Evolutionary conservation across 2,888 invertebrate genomes (phyloP), one percentile per base, ranked within the genome.

Genomic region (Amphiduros pacificus): DNA sequence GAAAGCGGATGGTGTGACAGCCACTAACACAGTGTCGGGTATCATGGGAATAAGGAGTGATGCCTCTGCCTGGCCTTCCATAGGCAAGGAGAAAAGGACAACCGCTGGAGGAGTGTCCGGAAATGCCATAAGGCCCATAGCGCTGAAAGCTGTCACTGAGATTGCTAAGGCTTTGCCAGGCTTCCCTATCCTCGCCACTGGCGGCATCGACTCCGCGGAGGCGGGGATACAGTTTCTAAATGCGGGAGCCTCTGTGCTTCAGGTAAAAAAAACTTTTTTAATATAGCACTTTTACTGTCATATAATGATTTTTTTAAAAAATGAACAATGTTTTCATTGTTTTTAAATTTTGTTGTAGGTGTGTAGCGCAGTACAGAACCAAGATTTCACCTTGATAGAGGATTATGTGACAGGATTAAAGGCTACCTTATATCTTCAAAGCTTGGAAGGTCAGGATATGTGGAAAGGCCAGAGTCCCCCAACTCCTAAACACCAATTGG

Each of bases 381-480:
- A 99, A 85, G 98, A 99, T 84, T 99, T 96, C 78, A 97, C 97
- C 0, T 85, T 99, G 0, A 90, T 99, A 52, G 92, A 97, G 11
- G 98, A 99, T 83, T 99, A 98, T 80, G 88, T 90, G 60, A 91
- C 90, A 0, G 95, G 95, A 0, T 85, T 98, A 14, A 92, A 93
- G 81, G 87, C 95, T 0, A 82, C 96, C 31, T 83, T 98, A 6
- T 97, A 94, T 79, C 83, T 96, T 11, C 87, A 90, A 70, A 71
- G 79, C 28, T 73, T 86, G 6, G 84, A 86, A 61, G 86, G 87
- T 40, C 63, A 78, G 53, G 55, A 64, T 2, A 63, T 64, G 17
- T 99, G 99, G 99, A 89, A 90, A 71, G 97, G 97, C 0, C 98
- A 98, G 82, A 94, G 94, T 56, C 96, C 96, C 1, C 95, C 97